phyloP scores from a whole-genome alignment of 2,113 vertebrate species.

The Macrotus californicus region DNA sequence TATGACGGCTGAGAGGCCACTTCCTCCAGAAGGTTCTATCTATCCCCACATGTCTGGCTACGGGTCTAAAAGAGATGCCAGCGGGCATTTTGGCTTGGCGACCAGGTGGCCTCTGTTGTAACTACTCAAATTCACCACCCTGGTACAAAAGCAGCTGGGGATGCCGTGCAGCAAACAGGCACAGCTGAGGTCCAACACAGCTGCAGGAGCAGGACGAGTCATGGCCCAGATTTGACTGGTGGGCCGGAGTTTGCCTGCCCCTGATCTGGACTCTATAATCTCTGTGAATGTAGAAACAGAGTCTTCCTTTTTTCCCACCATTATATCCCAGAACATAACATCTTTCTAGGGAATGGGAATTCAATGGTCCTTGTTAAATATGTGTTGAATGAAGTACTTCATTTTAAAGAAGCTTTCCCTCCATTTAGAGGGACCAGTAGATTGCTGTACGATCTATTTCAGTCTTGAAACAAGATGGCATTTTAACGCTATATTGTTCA shows the following conservation, averaged over 20 bases:
- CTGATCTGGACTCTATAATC: neutral
- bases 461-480: neutral
- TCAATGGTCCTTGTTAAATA: neutral
- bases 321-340: neutral
- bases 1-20: neutral
- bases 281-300: neutral
- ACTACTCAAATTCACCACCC: too few species aligned
- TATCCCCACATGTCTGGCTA: neutral
- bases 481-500: neutral
- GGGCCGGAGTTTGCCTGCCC: neutral
- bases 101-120: rapidly evolving
- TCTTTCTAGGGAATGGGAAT: neutral
- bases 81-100: neutral
- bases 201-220: neutral
- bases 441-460: neutral
- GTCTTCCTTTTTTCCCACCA: neutral
- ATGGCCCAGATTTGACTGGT: too few species aligned
- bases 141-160: neutral
- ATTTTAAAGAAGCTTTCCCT: neutral
- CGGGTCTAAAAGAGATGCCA: neutral
- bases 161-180: neutral
- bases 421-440: neutral
- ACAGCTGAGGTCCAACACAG: neutral
- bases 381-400: neutral
- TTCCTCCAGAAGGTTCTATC: neutral